Evolutionary conservation across 1,140 invertebrate species (phyloP).

Genomic region (Hetaerina americana): DNA sequence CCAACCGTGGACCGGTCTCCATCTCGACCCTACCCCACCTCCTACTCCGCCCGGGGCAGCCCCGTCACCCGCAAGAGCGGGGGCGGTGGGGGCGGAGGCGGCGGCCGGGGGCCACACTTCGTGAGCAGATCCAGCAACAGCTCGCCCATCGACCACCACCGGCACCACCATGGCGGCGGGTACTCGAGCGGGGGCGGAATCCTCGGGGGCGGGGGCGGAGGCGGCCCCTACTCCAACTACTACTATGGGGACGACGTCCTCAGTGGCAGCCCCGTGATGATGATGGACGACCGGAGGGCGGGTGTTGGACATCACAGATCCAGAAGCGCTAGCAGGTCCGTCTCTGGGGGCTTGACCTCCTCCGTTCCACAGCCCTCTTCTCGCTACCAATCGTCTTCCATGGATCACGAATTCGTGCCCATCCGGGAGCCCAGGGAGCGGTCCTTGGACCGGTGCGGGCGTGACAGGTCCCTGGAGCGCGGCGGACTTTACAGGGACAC

Average conservation of each 20-base stretch:
- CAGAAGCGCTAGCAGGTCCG: slow-evolving; percentile 42
- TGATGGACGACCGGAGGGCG: slow-evolving; percentile 45
- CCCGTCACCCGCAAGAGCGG: slow-evolving; percentile 29
- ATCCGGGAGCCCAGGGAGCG: slow-evolving; percentile 55
- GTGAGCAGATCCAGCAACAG: slow-evolving; percentile 40
- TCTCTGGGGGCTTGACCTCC: slow-evolving; percentile 33
- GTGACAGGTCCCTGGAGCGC: slow-evolving; percentile 45
- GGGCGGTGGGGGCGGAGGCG: slow-evolving; percentile 28
- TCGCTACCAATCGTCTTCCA: slow-evolving; percentile 56
- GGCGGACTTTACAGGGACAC: slow-evolving; percentile 20
- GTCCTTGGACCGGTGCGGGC: slow-evolving; percentile 37
- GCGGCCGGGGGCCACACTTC: slow-evolving; percentile 29
- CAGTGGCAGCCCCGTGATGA: slow-evolving; percentile 50
- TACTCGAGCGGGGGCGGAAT: slow-evolving; percentile 15
- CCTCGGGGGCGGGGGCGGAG: neutral
- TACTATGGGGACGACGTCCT: slow-evolving; percentile 62
- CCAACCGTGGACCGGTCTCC: slow-evolving; percentile 76
- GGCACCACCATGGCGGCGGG: slow-evolving; percentile 26
- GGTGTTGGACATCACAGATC: slow-evolving; percentile 39
- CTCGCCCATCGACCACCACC: slow-evolving; percentile 36
- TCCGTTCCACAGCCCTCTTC: slow-evolving; percentile 25
- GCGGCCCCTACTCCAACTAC: slow-evolving; percentile 25
- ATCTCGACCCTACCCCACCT: slow-evolving; percentile 31
- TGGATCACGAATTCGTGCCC: slow-evolving; percentile 59
- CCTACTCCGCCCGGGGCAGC: slow-evolving; percentile 10